Conservation (phyloP, 2,888 invertebrate species). For the Macrosiphum euphorbiae region DNA sequence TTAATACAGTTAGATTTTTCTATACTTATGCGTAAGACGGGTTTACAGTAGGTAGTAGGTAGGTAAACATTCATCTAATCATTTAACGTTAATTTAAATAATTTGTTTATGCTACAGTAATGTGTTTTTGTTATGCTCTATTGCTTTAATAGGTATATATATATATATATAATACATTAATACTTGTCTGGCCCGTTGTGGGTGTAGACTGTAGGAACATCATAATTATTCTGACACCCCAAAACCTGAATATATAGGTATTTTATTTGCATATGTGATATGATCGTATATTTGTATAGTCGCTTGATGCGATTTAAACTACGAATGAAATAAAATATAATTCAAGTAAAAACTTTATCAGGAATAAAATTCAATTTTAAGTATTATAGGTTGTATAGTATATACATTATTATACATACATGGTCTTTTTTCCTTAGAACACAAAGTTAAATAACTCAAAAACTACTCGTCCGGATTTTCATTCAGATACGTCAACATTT, state of each 20-base stretch:
- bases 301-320: not conserved
- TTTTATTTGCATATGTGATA: not conserved
- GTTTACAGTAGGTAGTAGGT: not conserved
- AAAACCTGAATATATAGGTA: not conserved
- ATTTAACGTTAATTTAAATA: not conserved
- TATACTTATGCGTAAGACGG: not conserved
- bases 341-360: not conserved
- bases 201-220: no score
- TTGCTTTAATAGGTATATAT: not conserved
- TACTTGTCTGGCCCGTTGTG: not conserved
- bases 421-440: no score
- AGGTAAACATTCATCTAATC: not conserved
- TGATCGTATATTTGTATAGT: no score
- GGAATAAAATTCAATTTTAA: not conserved
- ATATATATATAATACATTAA: not conserved
- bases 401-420: no score
- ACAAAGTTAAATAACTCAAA: no score
- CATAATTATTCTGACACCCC: not conserved
- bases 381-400: not conserved
- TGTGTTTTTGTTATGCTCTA: not conserved
- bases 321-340: not conserved
- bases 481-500: no score
- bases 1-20: not conserved
- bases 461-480: no score
- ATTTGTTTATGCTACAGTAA: not conserved